These are phyloP conservation scores for Myanophis thanlyinensis DNA, from an alignment of 2,113 vertebrate genomes.

Conservation along the genomic window DNA sequence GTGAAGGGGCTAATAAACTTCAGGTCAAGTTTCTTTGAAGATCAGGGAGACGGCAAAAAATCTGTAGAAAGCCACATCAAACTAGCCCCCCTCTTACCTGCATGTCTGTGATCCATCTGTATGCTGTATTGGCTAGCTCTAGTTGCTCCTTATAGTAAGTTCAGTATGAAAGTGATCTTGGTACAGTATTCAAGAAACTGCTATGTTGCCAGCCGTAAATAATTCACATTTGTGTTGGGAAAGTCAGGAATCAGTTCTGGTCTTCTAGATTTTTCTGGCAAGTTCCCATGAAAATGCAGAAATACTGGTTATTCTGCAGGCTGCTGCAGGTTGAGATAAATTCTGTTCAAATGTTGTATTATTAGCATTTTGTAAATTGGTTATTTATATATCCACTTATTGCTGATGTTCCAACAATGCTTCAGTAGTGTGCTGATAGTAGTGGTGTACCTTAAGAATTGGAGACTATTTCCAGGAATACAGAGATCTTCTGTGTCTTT, in stretches of 20 bases:
- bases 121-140: not conserved
- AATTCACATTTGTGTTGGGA: not conserved
- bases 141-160: not conserved
- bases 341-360: not conserved
- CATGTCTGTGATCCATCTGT: not conserved
- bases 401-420: not conserved
- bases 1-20: not conserved
- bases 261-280: not conserved
- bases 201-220: not conserved
- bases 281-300: not conserved
- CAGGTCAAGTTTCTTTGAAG: not conserved
- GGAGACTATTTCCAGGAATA: not conserved
- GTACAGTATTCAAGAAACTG: not conserved
- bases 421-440: not conserved
- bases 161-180: not conserved
- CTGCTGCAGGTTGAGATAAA: not conserved
- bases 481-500: not conserved
- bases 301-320: not conserved
- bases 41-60: not conserved
- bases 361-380: not conserved
- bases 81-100: not conserved
- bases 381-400: not conserved
- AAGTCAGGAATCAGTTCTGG: not conserved
- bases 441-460: not conserved
- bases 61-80: not conserved